Percentiles rank a stretch among this genome's conserved stretches.
Evolutionary conservation across 2,113 vertebrate genomes (phyloP).

Genomic region (Deroptyus accipitrinus): DNA sequence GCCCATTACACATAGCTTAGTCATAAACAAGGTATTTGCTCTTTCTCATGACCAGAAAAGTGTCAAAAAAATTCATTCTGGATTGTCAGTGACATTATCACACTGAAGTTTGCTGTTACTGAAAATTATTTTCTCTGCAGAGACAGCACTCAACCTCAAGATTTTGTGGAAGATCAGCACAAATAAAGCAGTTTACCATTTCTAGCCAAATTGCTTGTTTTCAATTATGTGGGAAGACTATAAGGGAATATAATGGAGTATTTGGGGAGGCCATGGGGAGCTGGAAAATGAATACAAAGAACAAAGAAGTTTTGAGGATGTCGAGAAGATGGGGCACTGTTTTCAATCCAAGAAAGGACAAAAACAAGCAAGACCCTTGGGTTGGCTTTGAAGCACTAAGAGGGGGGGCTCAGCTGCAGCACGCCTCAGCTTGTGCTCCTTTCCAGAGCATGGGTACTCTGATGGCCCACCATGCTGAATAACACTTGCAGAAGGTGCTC

Average conservation of each 20-base stretch:
- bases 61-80: conserved; percentile 24
- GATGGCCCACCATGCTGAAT: background rate
- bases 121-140: conserved; percentile 30
- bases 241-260: background rate
- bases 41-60: conserved; percentile 21
- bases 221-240: background rate
- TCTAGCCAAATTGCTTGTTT: conserved; percentile 9
- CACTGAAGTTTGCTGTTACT: conserved; percentile 15
- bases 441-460: background rate
- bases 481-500: background rate
- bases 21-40: conserved; percentile 51
- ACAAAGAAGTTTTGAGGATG: background rate
- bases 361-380: background rate
- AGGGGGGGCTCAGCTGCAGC: background rate
- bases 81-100: conserved; percentile 35
- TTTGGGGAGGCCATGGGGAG: background rate
- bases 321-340: background rate
- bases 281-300: background rate
- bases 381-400: background rate
- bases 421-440: background rate
- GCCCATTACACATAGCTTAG: conserved; percentile 49
- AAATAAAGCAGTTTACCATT: conserved; percentile 3
- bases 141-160: background rate
- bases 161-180: conserved; percentile 24
- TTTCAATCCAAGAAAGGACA: background rate